Percentiles rank a stretch among this genome's conserved stretches.
Evolutionary conservation across 1,140 invertebrate species (phyloP).

Genomic region (Leptestheria dahalacensis): DNA sequence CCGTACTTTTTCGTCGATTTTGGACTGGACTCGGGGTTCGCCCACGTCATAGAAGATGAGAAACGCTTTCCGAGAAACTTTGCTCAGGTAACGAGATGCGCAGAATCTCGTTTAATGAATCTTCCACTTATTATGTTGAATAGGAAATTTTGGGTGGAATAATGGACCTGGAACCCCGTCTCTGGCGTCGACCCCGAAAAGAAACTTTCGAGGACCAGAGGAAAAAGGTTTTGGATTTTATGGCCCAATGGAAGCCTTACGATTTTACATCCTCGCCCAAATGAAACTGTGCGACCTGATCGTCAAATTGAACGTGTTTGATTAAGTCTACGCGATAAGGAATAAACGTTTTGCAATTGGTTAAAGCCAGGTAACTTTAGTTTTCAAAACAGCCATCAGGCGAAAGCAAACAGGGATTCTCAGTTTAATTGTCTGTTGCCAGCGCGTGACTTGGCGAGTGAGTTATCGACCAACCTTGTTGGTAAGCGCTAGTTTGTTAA

Average conservation of each 20-base stretch:
- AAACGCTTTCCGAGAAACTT: slow-evolving; percentile 73
- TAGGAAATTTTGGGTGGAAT: slow-evolving; percentile 91
- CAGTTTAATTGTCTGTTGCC: too few relatives aligned
- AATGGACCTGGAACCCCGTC: slow-evolving; percentile 64
- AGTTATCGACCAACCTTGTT: too few relatives aligned
- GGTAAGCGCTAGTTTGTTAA: too few relatives aligned
- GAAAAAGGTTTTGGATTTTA: slow-evolving; percentile 48
- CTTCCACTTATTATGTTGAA: slow-evolving; percentile 21
- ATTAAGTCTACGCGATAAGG: too few relatives aligned
- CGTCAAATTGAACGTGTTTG: too few relatives aligned
- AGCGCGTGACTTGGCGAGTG: too few relatives aligned
- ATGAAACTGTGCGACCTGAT: too few relatives aligned
- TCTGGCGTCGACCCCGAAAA: slow-evolving; percentile 65
- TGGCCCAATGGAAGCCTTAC: slow-evolving; percentile 44
- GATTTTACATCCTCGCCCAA: slow-evolving; percentile 34
- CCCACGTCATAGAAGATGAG: slow-evolving; percentile 93
- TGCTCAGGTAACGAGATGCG: slow-evolving; percentile 49
- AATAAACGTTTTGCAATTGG: too few relatives aligned
- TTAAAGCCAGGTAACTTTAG: too few relatives aligned
- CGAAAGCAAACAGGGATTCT: too few relatives aligned
- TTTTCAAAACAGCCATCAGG: too few relatives aligned
- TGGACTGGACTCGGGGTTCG: slow-evolving; percentile 75
- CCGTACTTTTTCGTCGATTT: slow-evolving; percentile 91
- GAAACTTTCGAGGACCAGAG: slow-evolving; percentile 54
- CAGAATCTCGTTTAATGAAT: neutral